These are phyloP conservation scores for Plecturocebus donacophilus DNA, from an alignment of 2,113 vertebrate species.

Conservation along the genomic window DNA sequence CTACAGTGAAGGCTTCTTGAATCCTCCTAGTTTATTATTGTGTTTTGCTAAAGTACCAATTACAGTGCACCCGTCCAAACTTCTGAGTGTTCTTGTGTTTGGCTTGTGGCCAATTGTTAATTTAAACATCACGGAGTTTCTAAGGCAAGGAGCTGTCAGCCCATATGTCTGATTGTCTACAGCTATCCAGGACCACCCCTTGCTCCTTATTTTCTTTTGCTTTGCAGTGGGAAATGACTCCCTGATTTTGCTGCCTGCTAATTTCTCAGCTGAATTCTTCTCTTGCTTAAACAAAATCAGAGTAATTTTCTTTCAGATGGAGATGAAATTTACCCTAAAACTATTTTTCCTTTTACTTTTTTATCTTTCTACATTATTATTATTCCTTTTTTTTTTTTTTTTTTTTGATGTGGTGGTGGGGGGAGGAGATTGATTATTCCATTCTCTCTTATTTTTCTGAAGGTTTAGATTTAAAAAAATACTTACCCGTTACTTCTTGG, in stretches of 20 bases:
- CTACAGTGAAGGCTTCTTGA: conserved; percentile 22
- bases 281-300: not conserved
- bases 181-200: conserved; percentile 42
- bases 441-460: not conserved
- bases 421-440: not conserved
- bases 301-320: not conserved
- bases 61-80: conserved; percentile 34
- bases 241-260: conserved; percentile 24
- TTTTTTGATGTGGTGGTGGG: no score
- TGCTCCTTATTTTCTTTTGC: conserved; percentile 43
- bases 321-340: conserved; percentile 15
- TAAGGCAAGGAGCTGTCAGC: conserved; percentile 41
- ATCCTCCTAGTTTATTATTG: not conserved
- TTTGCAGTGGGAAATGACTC: conserved; percentile 43
- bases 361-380: not conserved
- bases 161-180: conserved; percentile 29
- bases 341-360: not conserved
- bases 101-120: conserved; percentile 61
- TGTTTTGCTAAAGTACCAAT: conserved; percentile 58
- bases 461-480: not conserved
- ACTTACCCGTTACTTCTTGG: not conserved
- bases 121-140: conserved; percentile 63
- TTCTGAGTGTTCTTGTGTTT: conserved; percentile 54
- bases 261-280: conserved; percentile 11
- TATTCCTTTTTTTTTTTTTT: not conserved